A percentile compares a stretch with the other conserved stretches of the same genome.
Conservation (phyloP, 2,888 invertebrate genomes). For the Thyatira batis region DNA sequence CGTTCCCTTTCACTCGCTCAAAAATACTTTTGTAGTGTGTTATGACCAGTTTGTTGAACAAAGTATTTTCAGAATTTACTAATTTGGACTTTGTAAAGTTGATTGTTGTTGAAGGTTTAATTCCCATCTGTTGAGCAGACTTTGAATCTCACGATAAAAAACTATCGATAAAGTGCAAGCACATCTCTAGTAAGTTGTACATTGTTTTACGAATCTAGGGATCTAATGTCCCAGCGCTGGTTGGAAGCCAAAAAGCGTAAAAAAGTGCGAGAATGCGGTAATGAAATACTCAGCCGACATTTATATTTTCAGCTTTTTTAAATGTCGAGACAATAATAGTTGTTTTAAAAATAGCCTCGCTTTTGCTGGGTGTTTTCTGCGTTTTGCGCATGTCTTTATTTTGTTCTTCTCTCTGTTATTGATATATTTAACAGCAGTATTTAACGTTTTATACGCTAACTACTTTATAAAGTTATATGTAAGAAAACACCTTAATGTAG, state of each 20-base stretch:
- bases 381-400: not conserved
- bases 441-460: too few relatives aligned
- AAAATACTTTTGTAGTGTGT: too few relatives aligned
- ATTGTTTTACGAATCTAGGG: slow-evolving; percentile 29
- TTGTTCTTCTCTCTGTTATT: not conserved
- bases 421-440: not conserved
- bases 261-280: slow-evolving; percentile 24
- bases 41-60: too few relatives aligned
- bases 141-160: slow-evolving; percentile 2
- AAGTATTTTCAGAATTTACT: too few relatives aligned
- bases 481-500: too few relatives aligned
- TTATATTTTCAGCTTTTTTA: slow-evolving; percentile 3
- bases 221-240: slow-evolving; percentile 29
- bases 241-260: slow-evolving; percentile 27
- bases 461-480: too few relatives aligned
- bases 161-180: not conserved
- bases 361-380: not conserved
- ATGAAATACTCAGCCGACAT: slow-evolving; percentile 24
- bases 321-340: not conserved
- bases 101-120: too few relatives aligned
- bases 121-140: not conserved
- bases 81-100: too few relatives aligned
- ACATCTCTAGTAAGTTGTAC: slow-evolving; percentile 17
- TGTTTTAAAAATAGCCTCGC: not conserved
- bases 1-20: too few relatives aligned